Base-by-base conservation (phyloP, 2,113 vertebrate genomes). In the Mesocricetus auratus region DNA sequence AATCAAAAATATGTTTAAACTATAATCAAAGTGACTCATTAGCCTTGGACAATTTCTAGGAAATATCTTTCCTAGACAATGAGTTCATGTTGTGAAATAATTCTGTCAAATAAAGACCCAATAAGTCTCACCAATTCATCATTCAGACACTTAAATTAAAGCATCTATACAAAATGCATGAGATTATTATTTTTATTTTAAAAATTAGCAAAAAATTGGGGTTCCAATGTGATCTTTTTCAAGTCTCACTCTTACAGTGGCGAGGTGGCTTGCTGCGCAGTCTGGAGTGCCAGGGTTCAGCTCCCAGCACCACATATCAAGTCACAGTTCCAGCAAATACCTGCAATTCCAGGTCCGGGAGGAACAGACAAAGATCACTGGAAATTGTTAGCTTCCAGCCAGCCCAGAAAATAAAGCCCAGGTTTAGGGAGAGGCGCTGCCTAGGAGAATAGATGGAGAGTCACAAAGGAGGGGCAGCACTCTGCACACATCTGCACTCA, bases 101-200 rank as follows among this genome's bases (percentile, higher is more conserved):
- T 90, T 94, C 39, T 69, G 83, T 79, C 83, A 85, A 85, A 21
- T 62, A 75, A 93, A 86, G 89, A 2, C 26, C 2, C 45, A 89
- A 75, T 2, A 74, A 81, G 88, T 87, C n/a, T 45, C 79, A 78
- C 60, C 10, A 95, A 71, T 87, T 96, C 64, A 90, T n/a, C 56
- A 15, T 89, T 93, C 73, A 95, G 68, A 81, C 79, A 45, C 71
- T 64, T 69, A 24, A 58, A 89, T 86, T 64, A 91, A 88, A 89
- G 45, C 29, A 47, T 91, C 39, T 42, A 42, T 68, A 24, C 12
- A 92, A 85, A 62, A 95, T 86, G 33, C 26, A 2, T 33, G 33
- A 97, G 93, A 79, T 39, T 31, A 26, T 31, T 94, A 89, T 50
- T 66, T 73, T 45, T 68, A 87, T 90, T 94, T 86, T 71, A 85